Percentiles rank a stretch among this genome's conserved stretches.
phyloP scores from a whole-genome alignment of 2,797 vertebrate species.

The Coccyzus lansbergi region DNA sequence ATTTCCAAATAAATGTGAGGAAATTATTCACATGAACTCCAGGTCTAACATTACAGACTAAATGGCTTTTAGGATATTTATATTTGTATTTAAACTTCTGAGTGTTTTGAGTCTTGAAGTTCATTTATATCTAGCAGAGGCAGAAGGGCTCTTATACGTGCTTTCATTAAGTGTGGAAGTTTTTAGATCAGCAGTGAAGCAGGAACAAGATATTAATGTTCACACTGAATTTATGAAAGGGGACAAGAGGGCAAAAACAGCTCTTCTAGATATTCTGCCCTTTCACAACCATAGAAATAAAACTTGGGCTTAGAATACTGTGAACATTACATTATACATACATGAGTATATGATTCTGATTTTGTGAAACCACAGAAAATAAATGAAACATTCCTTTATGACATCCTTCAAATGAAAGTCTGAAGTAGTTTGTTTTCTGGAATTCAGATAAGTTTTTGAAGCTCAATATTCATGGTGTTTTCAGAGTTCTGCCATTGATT shows the following conservation, averaged over 20 bases:
- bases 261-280: neutral
- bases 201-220: neutral
- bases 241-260: neutral
- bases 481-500: too few relatives aligned
- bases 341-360: neutral
- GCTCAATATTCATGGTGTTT: neutral
- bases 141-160: neutral
- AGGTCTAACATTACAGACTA: neutral
- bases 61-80: neutral
- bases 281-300: neutral
- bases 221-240: neutral
- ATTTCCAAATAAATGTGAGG: neutral
- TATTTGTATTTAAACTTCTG: neutral
- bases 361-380: neutral
- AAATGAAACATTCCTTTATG: neutral
- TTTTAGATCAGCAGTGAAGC: neutral
- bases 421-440: neutral
- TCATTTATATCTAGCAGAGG: neutral
- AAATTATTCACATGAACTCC: neutral
- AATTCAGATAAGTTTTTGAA: neutral
- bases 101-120: neutral
- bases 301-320: neutral
- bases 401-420: rapidly evolving
- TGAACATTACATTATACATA: neutral
- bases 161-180: neutral